These are phyloP conservation scores for Drosophila falleni DNA, from an alignment of 2,888 invertebrate genomes.

Conservation along the genomic window DNA sequence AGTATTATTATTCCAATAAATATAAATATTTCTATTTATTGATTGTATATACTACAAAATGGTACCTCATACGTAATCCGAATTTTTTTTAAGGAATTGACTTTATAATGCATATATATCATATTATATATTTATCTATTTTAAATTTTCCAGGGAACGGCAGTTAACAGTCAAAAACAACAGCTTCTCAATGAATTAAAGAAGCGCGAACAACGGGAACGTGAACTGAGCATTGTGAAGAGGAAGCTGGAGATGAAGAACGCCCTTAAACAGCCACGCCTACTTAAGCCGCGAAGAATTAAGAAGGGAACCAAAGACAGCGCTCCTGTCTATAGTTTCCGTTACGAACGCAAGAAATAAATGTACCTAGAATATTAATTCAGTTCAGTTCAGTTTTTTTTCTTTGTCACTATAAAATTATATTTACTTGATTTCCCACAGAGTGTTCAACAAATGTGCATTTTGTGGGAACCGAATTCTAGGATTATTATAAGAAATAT, in stretches of 20 bases:
- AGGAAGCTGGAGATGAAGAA: slow-evolving; percentile 92
- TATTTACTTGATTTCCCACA: background rate
- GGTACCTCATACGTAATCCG: no score
- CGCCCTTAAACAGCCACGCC: slow-evolving; percentile 88
- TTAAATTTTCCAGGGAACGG: background rate
- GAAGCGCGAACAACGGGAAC: slow-evolving; percentile 92
- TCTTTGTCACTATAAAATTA: background rate
- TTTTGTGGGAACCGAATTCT: background rate
- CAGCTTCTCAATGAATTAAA: slow-evolving; percentile 90
- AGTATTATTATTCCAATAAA: no score
- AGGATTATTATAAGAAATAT: background rate
- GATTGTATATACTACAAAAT: no score
- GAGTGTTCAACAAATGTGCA: background rate
- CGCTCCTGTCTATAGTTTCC: slow-evolving; percentile 92
- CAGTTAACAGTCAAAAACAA: slow-evolving; percentile 72
- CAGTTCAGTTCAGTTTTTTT: background rate
- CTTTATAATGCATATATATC: no score
- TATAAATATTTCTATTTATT: no score
- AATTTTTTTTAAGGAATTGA: no score
- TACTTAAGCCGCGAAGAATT: slow-evolving; percentile 89
- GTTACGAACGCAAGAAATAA: slow-evolving; percentile 89
- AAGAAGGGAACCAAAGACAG: slow-evolving; percentile 88
- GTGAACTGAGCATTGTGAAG: slow-evolving; percentile 90
- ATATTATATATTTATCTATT: no score
- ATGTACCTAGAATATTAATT: background rate